Conservation (phyloP, 2,113 vertebrate species). For the Pterocles gutturalis region DNA sequence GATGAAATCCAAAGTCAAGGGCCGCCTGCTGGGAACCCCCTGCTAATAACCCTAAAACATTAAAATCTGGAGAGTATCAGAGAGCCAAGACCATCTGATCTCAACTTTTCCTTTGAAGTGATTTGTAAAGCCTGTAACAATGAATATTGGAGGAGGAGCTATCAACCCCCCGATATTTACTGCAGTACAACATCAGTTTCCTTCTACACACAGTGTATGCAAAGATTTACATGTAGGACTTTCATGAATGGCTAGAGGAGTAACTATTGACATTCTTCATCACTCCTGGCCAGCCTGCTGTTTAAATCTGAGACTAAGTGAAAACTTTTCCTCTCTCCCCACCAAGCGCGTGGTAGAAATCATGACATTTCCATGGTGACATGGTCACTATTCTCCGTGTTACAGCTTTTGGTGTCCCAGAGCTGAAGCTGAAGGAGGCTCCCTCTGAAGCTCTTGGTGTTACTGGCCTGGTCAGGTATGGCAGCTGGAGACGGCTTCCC, state of each 20-base stretch:
- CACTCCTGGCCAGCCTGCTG: not conserved
- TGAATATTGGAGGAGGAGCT: not conserved
- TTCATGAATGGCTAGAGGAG: not conserved
- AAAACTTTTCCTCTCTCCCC: not conserved
- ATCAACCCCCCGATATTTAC: not conserved
- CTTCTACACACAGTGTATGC: not conserved
- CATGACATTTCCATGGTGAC: not conserved
- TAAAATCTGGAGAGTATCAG: not conserved
- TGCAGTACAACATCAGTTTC: not conserved
- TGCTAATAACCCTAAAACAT: not conserved
- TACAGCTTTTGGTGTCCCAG: not conserved
- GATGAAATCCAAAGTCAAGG: slow-evolving; percentile 4
- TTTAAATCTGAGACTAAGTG: not conserved
- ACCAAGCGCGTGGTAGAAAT: not conserved
- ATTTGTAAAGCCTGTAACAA: not conserved
- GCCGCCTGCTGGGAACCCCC: not conserved
- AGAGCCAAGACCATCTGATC: not conserved
- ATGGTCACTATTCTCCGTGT: not conserved
- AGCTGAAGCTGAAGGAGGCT: not conserved
- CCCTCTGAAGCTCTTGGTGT: not conserved
- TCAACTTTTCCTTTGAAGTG: not conserved
- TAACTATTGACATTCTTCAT: not conserved
- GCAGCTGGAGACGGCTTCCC: not conserved
- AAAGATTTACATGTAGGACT: not conserved
- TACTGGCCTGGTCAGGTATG: not conserved